Conservation (phyloP, 2,113 vertebrate genomes). For the Cottus gobio region DNA sequence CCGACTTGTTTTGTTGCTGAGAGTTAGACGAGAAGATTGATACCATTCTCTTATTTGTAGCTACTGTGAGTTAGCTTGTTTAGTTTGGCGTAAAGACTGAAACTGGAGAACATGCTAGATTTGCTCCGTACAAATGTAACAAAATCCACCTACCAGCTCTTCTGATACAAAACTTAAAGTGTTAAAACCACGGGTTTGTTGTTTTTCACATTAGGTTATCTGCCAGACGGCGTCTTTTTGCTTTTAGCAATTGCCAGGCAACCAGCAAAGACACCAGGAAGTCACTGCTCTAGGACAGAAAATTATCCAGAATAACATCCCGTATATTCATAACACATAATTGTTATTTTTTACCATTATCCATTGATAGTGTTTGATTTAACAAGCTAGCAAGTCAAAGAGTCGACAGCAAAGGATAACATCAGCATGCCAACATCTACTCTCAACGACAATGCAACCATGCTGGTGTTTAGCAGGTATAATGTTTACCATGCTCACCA, state of each 20-base stretch:
- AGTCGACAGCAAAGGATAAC: not conserved
- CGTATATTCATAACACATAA: not conserved
- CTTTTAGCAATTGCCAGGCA: not conserved
- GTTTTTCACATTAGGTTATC: not conserved
- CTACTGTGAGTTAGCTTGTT: not conserved
- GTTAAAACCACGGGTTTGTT: not conserved
- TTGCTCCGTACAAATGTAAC: not conserved
- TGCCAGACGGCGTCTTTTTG: not conserved
- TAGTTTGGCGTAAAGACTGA: constrained; percentile 11
- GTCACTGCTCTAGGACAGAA: not conserved
- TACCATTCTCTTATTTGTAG: not conserved
- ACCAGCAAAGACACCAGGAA: not conserved
- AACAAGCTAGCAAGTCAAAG: not conserved
- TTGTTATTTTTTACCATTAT: not conserved
- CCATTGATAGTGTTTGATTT: not conserved
- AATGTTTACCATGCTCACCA: not conserved
- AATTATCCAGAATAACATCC: not conserved
- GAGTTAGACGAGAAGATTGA: not conserved
- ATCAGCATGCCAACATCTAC: not conserved
- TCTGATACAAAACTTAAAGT: not conserved
- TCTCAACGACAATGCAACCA: not conserved
- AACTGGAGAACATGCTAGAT: not conserved
- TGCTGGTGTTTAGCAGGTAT: not conserved
- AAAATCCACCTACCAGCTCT: not conserved
- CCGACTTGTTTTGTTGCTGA: not conserved